Conservation (phyloP, 2,797 vertebrate genomes). For the Sciaenops ocellatus region DNA sequence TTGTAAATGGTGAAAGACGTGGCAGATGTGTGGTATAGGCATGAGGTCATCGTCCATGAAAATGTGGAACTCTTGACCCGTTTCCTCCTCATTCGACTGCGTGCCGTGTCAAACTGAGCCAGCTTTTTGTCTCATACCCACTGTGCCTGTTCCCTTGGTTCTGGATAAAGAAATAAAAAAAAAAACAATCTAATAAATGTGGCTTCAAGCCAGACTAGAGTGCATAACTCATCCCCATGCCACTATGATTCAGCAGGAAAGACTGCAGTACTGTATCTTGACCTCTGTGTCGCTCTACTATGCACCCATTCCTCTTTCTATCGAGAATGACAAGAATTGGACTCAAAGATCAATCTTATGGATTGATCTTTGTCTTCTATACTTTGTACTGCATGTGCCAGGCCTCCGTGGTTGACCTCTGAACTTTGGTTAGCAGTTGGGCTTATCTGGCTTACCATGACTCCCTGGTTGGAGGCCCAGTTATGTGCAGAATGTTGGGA, state of each 20-base stretch:
- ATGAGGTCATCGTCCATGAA: background rate
- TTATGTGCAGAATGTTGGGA: slow-evolving; percentile 43
- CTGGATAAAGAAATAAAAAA: slow-evolving; percentile 23
- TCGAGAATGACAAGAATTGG: background rate
- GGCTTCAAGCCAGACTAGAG: slow-evolving; percentile 8
- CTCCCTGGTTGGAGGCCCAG: slow-evolving; percentile 4
- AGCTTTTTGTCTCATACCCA: background rate
- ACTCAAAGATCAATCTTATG: slow-evolving; percentile 44
- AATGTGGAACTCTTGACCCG: background rate
- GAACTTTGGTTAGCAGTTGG: slow-evolving; percentile 12
- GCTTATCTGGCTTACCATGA: slow-evolving; percentile 18
- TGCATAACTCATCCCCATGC: slow-evolving; percentile 37
- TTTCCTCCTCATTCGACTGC: background rate
- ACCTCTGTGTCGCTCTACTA: slow-evolving; percentile 10
- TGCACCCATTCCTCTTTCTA: slow-evolving; percentile 1
- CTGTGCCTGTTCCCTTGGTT: slow-evolving; percentile 7
- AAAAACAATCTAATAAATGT: slow-evolving; percentile 30
- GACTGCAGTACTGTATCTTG: slow-evolving; percentile 29
- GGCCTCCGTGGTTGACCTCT: slow-evolving; percentile 9
- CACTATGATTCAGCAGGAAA: slow-evolving; percentile 72
- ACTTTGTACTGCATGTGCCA: background rate
- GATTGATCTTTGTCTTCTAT: slow-evolving; percentile 29
- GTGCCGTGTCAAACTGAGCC: background rate
- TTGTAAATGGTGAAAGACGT: background rate
- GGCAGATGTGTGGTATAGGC: background rate